Percentiles rank a stretch among this genome's conserved stretches.
Evolutionary conservation across 2,797 vertebrate species (phyloP).

Genomic region (Chloroceryle inda): DNA sequence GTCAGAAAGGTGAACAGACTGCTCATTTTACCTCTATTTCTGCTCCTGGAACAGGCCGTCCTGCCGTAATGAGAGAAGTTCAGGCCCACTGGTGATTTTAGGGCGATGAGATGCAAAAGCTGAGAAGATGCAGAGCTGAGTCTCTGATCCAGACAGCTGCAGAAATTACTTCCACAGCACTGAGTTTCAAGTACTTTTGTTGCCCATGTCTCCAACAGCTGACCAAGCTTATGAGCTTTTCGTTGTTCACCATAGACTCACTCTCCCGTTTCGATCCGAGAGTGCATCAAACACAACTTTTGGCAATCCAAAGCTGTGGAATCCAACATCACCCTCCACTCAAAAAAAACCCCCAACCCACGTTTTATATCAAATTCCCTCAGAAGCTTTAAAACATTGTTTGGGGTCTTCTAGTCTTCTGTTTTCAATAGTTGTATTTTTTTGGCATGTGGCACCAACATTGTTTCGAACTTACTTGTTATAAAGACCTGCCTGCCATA

Average conservation of each 20-base stretch:
- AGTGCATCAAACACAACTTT: neutral
- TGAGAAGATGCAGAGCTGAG: neutral
- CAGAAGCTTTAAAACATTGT: neutral
- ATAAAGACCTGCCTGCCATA: neutral
- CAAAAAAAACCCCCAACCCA: neutral
- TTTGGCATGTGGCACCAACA: neutral
- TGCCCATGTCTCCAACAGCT: neutral
- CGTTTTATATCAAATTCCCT: neutral
- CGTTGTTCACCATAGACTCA: neutral
- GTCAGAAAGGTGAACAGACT: neutral
- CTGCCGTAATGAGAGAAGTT: neutral
- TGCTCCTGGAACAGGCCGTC: neutral
- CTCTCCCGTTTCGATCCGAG: neutral
- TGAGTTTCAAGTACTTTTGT: neutral
- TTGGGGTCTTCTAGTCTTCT: neutral
- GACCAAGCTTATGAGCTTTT: neutral
- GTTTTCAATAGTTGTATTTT: slow-evolving; percentile 4
- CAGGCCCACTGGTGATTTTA: neutral
- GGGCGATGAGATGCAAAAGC: neutral
- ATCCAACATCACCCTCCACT: neutral
- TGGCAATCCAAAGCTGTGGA: neutral
- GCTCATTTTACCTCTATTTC: neutral
- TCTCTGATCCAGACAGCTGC: neutral
- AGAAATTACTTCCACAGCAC: neutral
- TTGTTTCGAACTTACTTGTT: neutral